Percentiles rank a stretch among this genome's conserved stretches.
phyloP scores from a whole-genome alignment of 1,140 invertebrate species.

The Drosophila rhopaloa region DNA sequence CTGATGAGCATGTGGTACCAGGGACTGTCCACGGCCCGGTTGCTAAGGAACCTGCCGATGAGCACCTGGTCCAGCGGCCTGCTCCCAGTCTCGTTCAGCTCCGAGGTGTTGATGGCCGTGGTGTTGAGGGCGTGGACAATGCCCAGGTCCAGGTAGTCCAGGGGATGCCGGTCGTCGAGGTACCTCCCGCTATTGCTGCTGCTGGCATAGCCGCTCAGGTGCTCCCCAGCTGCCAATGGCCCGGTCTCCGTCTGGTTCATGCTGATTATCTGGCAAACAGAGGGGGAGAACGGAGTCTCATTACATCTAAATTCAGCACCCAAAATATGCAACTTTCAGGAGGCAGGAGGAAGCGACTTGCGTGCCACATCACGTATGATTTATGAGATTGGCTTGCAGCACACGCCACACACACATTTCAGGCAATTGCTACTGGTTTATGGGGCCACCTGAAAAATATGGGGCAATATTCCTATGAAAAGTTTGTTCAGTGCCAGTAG shows the following conservation, averaged over 20 bases:
- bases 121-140: slow-evolving; percentile 15
- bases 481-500: slow-evolving; percentile 56
- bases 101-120: slow-evolving; percentile 18
- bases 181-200: slow-evolving; percentile 30
- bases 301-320: slow-evolving; percentile 13
- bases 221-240: neutral
- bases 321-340: slow-evolving; percentile 22
- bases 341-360: slow-evolving; percentile 5
- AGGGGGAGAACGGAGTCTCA: slow-evolving; percentile 12
- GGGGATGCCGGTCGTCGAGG: slow-evolving; percentile 42
- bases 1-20: slow-evolving; percentile 88
- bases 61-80: slow-evolving; percentile 73
- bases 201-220: slow-evolving; percentile 25
- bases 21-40: slow-evolving; percentile 88
- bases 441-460: slow-evolving; percentile 22
- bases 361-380: slow-evolving; percentile 50
- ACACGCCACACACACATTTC: slow-evolving; percentile 34
- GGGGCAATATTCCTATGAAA: slow-evolving; percentile 36
- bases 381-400: slow-evolving; percentile 45
- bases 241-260: slow-evolving; percentile 63
- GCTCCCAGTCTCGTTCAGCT: slow-evolving; percentile 32
- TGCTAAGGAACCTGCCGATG: slow-evolving; percentile 87
- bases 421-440: slow-evolving; percentile 9
- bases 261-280: slow-evolving; percentile 55
- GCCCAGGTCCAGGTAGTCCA: slow-evolving; percentile 54